Base-by-base conservation (phyloP, 2,888 invertebrate species). In the Scelioninae gen. 2 region DNA sequence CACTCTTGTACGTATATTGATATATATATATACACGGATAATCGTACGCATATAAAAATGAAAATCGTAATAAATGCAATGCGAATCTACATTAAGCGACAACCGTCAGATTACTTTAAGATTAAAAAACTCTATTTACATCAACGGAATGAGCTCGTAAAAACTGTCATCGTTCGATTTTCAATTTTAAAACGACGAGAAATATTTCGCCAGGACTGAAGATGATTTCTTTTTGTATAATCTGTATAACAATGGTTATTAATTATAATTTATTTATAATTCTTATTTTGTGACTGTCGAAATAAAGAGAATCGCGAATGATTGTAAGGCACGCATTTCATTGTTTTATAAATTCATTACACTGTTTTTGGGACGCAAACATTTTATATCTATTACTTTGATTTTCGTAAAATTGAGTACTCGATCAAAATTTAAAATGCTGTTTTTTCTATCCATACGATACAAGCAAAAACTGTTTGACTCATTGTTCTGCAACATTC, bases 11-110 rank as follows among this genome's bases (percentile, higher is more conserved):
- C 31, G 13, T 50, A 61, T 58, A 65, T 64, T 43, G 31, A 60
- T 65, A 53, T 33, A 46, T 71, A n/a, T n/a, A 71, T 53, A 64
- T 58, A 64, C 64, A 71, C 19, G 15, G 22, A 58, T 64, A 25
- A 39, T 46, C 55, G 10, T 57, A 63, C 31, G 50, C 50, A 31
- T 63, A 60, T 10, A 53, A 58, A 71, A 71, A 48, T 57, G 68
- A 58, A 63, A 55, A 39, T 55, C 13, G 33, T 28, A 48, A 39
- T 3, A 31, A 46, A 55, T 70, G 22, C 22, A 25, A 48, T 58
- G 19, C 45, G 33, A 58, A 50, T 50, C 41, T 64, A 58, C 22
- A 7, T 46, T 35, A 64, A 57, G 52, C 52, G 45, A 64, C 13
- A 45, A 45, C 16, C 18, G 41, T 64, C 35, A 45, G 15, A 58